Evolutionary conservation across 2,113 vertebrate species (phyloP).

Genomic region (Panurus biarmicus): DNA sequence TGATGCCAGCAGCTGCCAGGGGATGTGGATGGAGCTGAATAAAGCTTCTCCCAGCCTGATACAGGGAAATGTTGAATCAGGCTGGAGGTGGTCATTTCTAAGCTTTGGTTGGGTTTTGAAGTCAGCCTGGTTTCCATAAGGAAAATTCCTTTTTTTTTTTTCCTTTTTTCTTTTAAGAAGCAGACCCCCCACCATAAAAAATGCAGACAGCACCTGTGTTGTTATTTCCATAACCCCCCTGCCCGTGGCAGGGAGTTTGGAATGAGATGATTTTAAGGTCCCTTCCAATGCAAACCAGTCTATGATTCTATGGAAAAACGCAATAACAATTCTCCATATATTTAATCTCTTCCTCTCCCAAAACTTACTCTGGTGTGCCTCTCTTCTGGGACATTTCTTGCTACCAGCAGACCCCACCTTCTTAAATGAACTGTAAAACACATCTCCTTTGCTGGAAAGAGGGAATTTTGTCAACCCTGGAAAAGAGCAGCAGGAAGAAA

Average conservation of each 20-base stretch:
- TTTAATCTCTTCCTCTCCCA: neutral
- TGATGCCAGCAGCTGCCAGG: constrained; percentile 56
- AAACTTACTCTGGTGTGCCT: neutral
- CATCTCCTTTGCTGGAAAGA: neutral
- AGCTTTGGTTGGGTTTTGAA: neutral
- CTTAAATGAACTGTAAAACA: neutral
- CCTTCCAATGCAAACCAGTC: neutral
- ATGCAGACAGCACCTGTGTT: neutral
- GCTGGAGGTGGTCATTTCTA: neutral
- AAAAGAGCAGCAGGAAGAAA: neutral
- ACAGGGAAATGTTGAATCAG: constrained; percentile 6
- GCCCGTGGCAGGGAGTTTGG: neutral
- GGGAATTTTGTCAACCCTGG: neutral
- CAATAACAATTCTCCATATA: neutral
- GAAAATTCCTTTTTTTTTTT: neutral
- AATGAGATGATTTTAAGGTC: neutral
- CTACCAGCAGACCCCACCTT: neutral
- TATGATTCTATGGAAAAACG: neutral
- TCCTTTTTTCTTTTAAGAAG: neutral
- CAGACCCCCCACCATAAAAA: neutral
- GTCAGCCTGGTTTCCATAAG: neutral
- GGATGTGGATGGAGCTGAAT: neutral
- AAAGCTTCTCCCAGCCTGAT: constrained; percentile 38
- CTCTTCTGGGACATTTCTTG: neutral
- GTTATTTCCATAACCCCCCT: neutral